Percentiles rank a stretch among this genome's conserved stretches.
Evolutionary conservation across 2,797 vertebrate species (phyloP).

Genomic region (Otus scops): DNA sequence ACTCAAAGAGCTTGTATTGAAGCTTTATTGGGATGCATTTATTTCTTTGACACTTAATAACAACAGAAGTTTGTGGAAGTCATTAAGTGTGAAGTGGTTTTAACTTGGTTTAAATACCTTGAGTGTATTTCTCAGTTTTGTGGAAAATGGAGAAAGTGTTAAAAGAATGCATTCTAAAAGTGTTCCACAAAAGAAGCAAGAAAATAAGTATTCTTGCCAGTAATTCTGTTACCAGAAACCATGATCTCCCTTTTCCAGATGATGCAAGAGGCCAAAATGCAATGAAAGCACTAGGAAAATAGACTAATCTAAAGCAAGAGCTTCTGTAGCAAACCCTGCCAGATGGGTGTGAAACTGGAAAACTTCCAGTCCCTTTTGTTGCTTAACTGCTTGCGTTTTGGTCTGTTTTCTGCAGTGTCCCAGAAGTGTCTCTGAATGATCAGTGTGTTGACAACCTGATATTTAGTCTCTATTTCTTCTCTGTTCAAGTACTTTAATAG

Average conservation of each 20-base stretch:
- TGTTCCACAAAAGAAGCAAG: not conserved
- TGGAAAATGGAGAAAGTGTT: not conserved
- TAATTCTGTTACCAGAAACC: slow-evolving; percentile 27
- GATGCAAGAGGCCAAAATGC: not conserved
- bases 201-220: slow-evolving; percentile 4
- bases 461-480: not conserved
- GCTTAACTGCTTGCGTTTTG: slow-evolving; percentile 11
- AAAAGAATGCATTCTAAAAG: not conserved
- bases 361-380: slow-evolving; percentile 11
- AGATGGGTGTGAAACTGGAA: slow-evolving; percentile 40
- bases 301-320: not conserved
- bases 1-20: not conserved
- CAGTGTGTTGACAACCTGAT: not conserved
- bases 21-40: not conserved
- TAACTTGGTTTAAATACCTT: not conserved
- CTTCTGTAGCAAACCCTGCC: not conserved
- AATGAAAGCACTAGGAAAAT: slow-evolving; percentile 1
- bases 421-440: not conserved
- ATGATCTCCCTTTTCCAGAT: slow-evolving; percentile 6
- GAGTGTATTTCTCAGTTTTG: not conserved
- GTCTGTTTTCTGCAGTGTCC: not conserved
- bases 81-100: not conserved
- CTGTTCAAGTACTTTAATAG: not conserved
- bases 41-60: not conserved
- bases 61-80: not conserved